Base-by-base conservation (phyloP, 2,888 invertebrate genomes). In the Pseudeuparius sepicola region DNA sequence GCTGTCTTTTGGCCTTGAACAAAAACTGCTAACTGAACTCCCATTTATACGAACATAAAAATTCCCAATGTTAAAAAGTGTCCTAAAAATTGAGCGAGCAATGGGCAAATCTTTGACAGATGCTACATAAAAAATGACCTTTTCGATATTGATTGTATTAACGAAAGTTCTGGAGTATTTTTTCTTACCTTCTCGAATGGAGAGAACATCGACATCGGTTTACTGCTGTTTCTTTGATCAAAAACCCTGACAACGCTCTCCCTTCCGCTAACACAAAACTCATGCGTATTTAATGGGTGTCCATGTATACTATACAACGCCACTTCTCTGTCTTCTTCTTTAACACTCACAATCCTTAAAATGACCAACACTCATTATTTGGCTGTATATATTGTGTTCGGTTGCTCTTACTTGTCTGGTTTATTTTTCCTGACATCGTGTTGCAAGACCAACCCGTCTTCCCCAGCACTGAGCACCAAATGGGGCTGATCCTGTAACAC, bases 281-380 rank as follows among this genome's bases (percentile, higher is more conserved):
- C 80, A 34, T 75, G 66, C 7, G 76, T 67, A 48, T 78, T 75
- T 16, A 77, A 60, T 1, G 94, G 93, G 68, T 94, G 83, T 4
- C 79, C 77, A 49, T 81, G 73, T 53, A 96, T 82, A 59, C 89
- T 87, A 65, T 89, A 93, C 40, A 94, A 65, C n/a, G 85, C 75
- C 4, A 92, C 67, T 48, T 73, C 70, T 31, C 64, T 55, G n/a
- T 68, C 67, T 34, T 70, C 66, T 36, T 70, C 67, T 43, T 65
- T 69, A 4, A 78, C 70, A 39, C 66, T 64, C 41, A 73, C 63
- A 41, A 77, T 48, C 46, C 77, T 78, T 55, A 36, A 39, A 39
- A 29, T 24, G 17, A 36, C 15, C n/a, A n/a, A n/a, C n/a, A n/a
- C n/a, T n/a, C n/a, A n/a, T n/a, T n/a, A n/a, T n/a, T n/a, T n/a